These are phyloP conservation scores for Smutsia temminckii DNA, from an alignment of 2,797 vertebrate genomes.

Conservation along the genomic window DNA sequence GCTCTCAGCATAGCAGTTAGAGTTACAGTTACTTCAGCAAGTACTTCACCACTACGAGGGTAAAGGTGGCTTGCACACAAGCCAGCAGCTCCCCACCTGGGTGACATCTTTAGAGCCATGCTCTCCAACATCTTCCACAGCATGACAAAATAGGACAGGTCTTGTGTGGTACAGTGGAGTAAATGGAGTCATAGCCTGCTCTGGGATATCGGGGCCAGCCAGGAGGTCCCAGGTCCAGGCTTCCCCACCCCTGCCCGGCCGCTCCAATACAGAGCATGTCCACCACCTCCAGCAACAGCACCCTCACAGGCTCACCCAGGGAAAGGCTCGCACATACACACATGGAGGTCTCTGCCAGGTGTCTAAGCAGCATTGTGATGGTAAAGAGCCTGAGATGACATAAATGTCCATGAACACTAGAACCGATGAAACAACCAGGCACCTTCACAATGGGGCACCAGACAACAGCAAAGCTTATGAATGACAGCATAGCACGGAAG, in stretches of 20 bases:
- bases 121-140: rapidly evolving
- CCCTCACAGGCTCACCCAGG: rapidly evolving
- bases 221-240: not conserved
- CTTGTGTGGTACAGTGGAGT: rapidly evolving
- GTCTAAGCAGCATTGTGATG: rapidly evolving
- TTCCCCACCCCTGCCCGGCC: rapidly evolving
- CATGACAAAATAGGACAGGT: rapidly evolving
- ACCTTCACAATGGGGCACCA: rapidly evolving
- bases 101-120: rapidly evolving
- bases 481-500: rapidly evolving
- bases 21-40: rapidly evolving
- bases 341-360: rapidly evolving
- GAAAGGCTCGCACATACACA: rapidly evolving
- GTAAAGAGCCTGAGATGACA: not conserved
- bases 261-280: not conserved
- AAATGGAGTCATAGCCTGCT: no score
- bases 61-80: not conserved
- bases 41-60: not conserved
- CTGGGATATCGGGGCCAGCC: not conserved
- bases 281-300: rapidly evolving
- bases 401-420: rapidly evolving
- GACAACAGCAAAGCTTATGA: rapidly evolving
- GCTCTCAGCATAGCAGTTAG: rapidly evolving
- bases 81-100: rapidly evolving
- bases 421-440: rapidly evolving